Conservation (phyloP, 2,113 vertebrate species). For the Neogobius melanostomus region DNA sequence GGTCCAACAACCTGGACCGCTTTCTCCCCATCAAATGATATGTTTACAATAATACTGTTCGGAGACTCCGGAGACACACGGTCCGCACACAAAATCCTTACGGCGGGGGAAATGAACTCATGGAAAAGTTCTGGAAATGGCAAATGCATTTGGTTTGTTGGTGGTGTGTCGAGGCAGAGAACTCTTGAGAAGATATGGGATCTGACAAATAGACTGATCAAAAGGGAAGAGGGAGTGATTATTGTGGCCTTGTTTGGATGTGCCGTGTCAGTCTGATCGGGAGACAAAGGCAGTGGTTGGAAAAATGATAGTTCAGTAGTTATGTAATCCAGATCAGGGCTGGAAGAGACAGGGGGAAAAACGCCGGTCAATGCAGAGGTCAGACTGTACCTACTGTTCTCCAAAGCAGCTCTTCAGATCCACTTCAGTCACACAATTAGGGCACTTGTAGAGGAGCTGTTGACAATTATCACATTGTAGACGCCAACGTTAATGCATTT, state of each 20-base stretch:
- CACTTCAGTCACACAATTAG: not conserved
- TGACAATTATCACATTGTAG: constrained; percentile 3
- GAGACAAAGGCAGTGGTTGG: constrained; percentile 38
- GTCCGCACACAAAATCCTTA: constrained; percentile 34
- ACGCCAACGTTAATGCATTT: constrained; percentile 8
- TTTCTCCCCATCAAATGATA: constrained; percentile 79
- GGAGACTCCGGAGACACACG: constrained; percentile 64
- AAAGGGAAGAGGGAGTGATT: constrained; percentile 47
- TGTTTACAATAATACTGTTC: constrained; percentile 81
- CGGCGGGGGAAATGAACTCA: constrained; percentile 57
- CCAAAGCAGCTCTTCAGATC: constrained; percentile 7
- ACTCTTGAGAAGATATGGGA: constrained; percentile 1
- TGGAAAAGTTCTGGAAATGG: constrained; percentile 48
- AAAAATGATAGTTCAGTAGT: constrained; percentile 50
- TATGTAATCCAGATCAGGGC: constrained; percentile 55
- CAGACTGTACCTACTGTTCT: constrained; percentile 44
- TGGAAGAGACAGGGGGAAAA: constrained; percentile 33
- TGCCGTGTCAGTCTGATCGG: constrained; percentile 40
- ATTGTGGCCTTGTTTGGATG: constrained; percentile 65
- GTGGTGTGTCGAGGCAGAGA: constrained; percentile 21
- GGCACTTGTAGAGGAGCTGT: constrained; percentile 1
- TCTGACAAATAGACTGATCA: constrained; percentile 43
- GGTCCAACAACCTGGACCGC: constrained; percentile 79
- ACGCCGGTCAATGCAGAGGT: constrained; percentile 36
- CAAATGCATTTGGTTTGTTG: constrained; percentile 13